These are phyloP conservation scores for Squalus acanthias DNA, from an alignment of 2,797 vertebrate genomes.

Conservation along the genomic window DNA sequence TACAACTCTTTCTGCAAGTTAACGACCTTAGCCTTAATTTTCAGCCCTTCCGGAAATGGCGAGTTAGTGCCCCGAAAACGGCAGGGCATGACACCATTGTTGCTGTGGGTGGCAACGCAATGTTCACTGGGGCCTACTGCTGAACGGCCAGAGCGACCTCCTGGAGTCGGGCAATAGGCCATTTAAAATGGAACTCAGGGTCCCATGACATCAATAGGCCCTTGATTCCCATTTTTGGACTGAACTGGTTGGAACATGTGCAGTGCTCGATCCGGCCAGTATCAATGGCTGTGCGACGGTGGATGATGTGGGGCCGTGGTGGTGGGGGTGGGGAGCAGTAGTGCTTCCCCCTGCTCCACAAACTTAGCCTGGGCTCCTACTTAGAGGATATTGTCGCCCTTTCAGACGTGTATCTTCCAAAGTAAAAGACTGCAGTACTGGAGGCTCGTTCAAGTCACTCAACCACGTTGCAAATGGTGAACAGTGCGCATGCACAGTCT, in stretches of 20 bases:
- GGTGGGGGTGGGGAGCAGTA: too few relatives aligned
- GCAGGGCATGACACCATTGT: too few relatives aligned
- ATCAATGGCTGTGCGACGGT: neutral
- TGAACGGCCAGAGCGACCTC: neutral
- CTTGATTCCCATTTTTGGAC: too few relatives aligned
- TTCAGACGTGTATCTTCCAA: too few relatives aligned
- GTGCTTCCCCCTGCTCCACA: too few relatives aligned
- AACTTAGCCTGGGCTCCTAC: too few relatives aligned
- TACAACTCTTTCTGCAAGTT: neutral
- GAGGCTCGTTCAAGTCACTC: too few relatives aligned
- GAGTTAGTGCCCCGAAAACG: too few relatives aligned
- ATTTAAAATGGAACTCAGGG: neutral
- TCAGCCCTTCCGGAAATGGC: neutral
- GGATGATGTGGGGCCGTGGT: neutral
- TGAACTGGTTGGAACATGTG: neutral
- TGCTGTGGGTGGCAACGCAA: neutral
- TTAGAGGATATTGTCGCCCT: too few relatives aligned
- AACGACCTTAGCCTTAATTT: neutral
- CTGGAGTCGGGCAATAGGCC: neutral
- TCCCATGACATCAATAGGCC: neutral
- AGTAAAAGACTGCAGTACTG: too few relatives aligned
- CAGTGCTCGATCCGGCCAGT: neutral
- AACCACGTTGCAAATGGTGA: too few relatives aligned
- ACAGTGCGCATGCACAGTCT: too few relatives aligned
- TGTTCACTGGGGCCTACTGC: neutral